Base-by-base conservation (phyloP, 2,113 vertebrate species). In the Platysteira castanea region DNA sequence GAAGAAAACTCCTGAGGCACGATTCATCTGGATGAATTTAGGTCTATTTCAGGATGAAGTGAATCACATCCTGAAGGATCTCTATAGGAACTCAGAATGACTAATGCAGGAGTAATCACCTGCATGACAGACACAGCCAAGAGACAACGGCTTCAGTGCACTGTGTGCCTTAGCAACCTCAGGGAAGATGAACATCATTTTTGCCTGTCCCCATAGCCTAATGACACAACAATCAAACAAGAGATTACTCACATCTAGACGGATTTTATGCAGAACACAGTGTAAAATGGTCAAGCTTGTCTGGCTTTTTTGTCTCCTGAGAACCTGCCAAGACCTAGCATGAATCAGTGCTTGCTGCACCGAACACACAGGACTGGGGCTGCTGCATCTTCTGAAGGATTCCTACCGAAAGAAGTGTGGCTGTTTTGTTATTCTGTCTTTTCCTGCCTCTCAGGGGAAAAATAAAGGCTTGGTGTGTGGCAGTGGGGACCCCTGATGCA, bases 161-260 rank as follows among this genome's bases (percentile, higher is more conserved):
- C 0, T 1, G 9, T 0, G 2, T 47, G 27, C 20, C 30, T 33
- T 54, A 42, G 9, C 49, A 83, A 49, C 19, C 31, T 27, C 19
- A 0, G 35, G 42, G 53, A 69, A 57, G 46, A 30, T 22, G 28
- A 90, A 17, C 6, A 17, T 1, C 2, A 22, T 15, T 53, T 94
- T 81, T 89, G 11, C 42, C 37, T 88, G 46, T 33, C 54, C 37
- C 84, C 50, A 15, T 1, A 70, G 70, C 7, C 8, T 64, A 56
- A 37, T 22, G 16, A 15, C n/a, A 22, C 11, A 31, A 12, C 23
- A 91, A 65, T 57, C 41, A 41, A 74, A 10, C 6, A 15, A 33
- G 26, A 13, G 9, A 23, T 41, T 88, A 20, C 17, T 83, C 44
- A 35, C n/a, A 71, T 33, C 30, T 28, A 67, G 15, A 19, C 14